phyloP scores from a whole-genome alignment of 2,113 vertebrate genomes.

The Oreochromis spilurus region DNA sequence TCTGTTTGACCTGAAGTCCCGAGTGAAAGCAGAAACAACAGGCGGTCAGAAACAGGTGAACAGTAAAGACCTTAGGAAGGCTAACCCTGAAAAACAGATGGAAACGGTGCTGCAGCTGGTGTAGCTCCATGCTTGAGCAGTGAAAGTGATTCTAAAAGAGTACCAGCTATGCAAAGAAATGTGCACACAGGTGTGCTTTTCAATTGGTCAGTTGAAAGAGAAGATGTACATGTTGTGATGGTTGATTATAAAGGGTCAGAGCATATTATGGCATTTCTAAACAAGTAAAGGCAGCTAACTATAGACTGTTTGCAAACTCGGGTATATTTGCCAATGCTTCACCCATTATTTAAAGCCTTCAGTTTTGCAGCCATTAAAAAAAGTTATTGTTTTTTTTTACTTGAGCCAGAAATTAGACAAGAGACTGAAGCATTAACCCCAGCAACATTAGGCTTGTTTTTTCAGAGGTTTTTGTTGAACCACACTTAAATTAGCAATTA shows the following conservation, averaged over 20 bases:
- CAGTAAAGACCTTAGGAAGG: not conserved
- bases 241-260: not conserved
- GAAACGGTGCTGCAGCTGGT: not conserved
- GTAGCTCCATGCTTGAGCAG: not conserved
- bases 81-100: not conserved
- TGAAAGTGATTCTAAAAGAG: not conserved
- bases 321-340: not conserved
- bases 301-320: not conserved
- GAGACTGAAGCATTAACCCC: not conserved
- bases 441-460: not conserved
- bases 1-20: not conserved
- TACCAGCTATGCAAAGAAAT: not conserved
- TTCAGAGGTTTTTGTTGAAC: not conserved
- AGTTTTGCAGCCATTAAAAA: not conserved
- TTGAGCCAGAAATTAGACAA: not conserved
- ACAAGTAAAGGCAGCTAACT: not conserved
- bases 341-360: not conserved
- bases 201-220: not conserved
- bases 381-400: not conserved
- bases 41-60: not conserved
- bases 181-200: not conserved
- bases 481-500: not conserved
- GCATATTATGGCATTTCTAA: not conserved
- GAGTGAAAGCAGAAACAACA: not conserved
- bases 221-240: not conserved